phyloP scores from a whole-genome alignment of 53 echinoderm and acorn worm species.

The Apostichopus leukothele region DNA sequence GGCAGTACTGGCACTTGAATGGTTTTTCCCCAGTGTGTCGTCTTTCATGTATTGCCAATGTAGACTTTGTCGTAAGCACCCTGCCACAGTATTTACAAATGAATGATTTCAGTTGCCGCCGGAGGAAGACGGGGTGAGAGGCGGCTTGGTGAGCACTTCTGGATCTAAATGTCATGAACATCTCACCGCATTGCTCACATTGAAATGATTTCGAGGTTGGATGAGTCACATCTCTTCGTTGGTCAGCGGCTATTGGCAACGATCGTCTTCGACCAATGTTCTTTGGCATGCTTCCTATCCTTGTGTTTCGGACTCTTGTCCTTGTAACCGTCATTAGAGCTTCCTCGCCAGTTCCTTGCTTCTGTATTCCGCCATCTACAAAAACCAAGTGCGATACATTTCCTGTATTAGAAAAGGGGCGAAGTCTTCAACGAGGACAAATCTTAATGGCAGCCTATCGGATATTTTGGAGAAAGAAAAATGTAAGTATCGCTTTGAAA shows the following conservation, averaged over 20 bases:
- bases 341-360: background rate
- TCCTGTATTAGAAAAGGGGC: background rate
- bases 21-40: constrained; percentile 63
- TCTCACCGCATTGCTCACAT: background rate
- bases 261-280: background rate
- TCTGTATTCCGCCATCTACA: background rate
- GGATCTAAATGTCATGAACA: background rate
- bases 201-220: background rate
- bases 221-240: too few relatives aligned
- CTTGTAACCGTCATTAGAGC: background rate
- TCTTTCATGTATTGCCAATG: constrained; percentile 38
- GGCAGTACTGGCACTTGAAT: constrained; percentile 53
- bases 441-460: too few relatives aligned
- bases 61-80: background rate
- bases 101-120: background rate
- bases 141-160: background rate
- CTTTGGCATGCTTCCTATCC: background rate
- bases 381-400: constrained; percentile 6
- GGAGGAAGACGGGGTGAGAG: background rate
- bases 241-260: background rate
- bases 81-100: constrained; percentile 29
- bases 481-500: too few relatives aligned
- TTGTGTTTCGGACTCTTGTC: background rate
- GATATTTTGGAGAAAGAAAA: too few relatives aligned
- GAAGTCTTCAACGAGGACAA: background rate